Evolutionary conservation across 2,888 invertebrate species (phyloP).

Genomic region (Nemurella pictetii): DNA sequence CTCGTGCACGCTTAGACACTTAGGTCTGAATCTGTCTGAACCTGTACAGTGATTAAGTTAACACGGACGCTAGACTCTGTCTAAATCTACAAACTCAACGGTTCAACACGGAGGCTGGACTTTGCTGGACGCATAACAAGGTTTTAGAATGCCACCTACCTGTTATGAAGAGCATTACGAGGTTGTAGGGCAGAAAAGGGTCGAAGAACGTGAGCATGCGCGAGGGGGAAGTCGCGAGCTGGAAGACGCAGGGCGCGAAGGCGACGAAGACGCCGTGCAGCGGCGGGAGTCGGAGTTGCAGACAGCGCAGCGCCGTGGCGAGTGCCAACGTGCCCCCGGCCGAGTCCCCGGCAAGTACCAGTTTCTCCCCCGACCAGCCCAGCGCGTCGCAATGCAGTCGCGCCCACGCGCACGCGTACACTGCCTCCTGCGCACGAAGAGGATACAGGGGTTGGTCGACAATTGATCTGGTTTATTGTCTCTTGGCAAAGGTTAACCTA

Average conservation of each 20-base stretch:
- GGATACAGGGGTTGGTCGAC: no score
- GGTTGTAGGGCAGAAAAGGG: constrained; percentile 92
- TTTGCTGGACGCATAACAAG: no score
- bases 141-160: constrained; percentile 55
- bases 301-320: constrained; percentile 75
- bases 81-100: no score
- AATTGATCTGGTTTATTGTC: no score
- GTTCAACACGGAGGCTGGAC: no score
- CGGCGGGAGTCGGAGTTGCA: constrained; percentile 72
- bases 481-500: no score
- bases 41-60: no score
- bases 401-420: constrained; percentile 94
- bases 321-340: constrained; percentile 93
- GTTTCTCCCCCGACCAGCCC: constrained; percentile 53
- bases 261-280: constrained; percentile 89
- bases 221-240: constrained; percentile 90
- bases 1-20: no score
- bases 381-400: constrained; percentile 73
- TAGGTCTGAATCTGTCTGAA: no score
- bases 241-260: constrained; percentile 86
- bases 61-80: no score
- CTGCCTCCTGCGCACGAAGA: constrained; percentile 63
- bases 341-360: constrained; percentile 73
- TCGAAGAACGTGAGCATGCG: constrained; percentile 90
- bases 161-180: constrained; percentile 84